These are phyloP conservation scores for Siphamia tubifer DNA, from an alignment of 2,113 vertebrate species.

Conservation along the genomic window DNA sequence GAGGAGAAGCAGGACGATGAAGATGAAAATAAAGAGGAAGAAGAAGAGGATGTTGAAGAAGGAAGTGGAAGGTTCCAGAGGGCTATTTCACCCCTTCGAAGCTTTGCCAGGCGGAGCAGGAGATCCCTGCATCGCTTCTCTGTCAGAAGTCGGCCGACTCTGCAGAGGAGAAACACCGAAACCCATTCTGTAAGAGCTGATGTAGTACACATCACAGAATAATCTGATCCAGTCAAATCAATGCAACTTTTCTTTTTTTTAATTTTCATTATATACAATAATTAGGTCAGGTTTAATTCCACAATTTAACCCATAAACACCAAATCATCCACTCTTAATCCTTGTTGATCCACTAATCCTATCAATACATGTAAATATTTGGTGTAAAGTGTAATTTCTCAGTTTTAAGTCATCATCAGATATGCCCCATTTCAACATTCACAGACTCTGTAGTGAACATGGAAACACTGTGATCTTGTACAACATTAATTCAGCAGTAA, in stretches of 20 bases:
- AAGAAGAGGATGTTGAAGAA: conserved; percentile 17
- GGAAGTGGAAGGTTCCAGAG: conserved; percentile 81
- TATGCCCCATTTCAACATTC: too few relatives aligned
- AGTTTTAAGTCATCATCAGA: too few relatives aligned
- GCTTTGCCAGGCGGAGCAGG: conserved; percentile 86
- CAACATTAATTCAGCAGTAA: too few relatives aligned
- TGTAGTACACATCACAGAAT: background rate
- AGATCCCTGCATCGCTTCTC: conserved; percentile 87
- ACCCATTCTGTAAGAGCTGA: conserved; percentile 82
- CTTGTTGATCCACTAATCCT: too few relatives aligned
- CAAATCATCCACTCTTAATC: too few relatives aligned
- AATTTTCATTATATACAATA: background rate
- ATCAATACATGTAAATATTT: too few relatives aligned
- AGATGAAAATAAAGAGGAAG: conserved; percentile 37
- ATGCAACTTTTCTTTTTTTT: background rate
- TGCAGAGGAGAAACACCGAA: conserved; percentile 80
- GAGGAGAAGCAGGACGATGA: conserved; percentile 63
- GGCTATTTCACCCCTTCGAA: conserved; percentile 85
- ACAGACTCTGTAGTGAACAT: too few relatives aligned
- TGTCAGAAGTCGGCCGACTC: conserved; percentile 80
- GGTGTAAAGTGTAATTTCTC: too few relatives aligned
- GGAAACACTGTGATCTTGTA: too few relatives aligned
- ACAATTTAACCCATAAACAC: too few relatives aligned
- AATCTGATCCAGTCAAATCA: background rate
- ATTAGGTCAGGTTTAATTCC: too few relatives aligned